phyloP scores from a whole-genome alignment of 2,797 vertebrate genomes.

The Phrynocephalus guinanensis region DNA sequence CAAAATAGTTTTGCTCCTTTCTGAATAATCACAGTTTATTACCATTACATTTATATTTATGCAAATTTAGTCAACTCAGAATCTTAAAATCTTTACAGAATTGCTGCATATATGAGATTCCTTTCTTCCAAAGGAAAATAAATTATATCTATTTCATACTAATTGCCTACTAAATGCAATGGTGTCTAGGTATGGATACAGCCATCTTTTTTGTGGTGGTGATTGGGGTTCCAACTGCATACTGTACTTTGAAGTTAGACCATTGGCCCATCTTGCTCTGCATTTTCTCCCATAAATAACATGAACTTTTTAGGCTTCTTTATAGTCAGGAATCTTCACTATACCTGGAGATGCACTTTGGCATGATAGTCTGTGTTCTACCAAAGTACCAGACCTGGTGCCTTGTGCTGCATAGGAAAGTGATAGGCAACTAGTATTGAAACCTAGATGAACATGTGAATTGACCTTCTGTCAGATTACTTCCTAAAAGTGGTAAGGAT shows the following conservation, averaged over 20 bases:
- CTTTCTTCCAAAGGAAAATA: not conserved
- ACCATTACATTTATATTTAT: slow-evolving; percentile 14
- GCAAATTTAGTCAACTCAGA: not conserved
- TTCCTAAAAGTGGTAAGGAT: not conserved
- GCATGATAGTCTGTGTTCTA: too few relatives aligned
- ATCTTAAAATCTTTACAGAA: not conserved
- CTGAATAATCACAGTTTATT: not conserved
- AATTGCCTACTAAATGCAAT: not conserved
- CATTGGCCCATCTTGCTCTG: not conserved
- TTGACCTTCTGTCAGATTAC: not conserved
- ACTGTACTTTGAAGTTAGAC: not conserved
- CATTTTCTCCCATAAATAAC: not conserved
- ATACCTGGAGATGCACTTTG: not conserved
- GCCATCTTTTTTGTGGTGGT: not conserved
- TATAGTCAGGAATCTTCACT: not conserved
- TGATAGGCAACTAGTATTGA: not conserved
- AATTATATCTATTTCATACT: slow-evolving; percentile 1
- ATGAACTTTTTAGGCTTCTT: not conserved
- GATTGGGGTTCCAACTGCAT: not conserved
- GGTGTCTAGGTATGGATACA: not conserved
- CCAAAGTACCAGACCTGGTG: too few relatives aligned
- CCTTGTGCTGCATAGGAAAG: not conserved
- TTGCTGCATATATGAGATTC: not conserved
- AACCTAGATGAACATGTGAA: not conserved
- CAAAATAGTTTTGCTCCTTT: not conserved